phyloP scores from a whole-genome alignment of 2,888 invertebrate genomes.

The Eupelmus urozonus region DNA sequence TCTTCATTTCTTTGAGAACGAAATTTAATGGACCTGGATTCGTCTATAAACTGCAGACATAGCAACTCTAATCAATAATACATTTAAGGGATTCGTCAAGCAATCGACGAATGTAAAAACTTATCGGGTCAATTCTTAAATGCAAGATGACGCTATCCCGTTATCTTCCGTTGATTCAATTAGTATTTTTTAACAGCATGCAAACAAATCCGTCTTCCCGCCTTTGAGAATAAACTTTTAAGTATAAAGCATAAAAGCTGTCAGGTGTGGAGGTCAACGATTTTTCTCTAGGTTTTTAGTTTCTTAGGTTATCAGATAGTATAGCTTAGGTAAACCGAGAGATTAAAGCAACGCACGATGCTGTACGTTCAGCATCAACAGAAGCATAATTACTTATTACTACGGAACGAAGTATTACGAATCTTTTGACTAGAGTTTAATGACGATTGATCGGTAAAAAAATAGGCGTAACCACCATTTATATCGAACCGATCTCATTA shows the following conservation, averaged over 20 bases:
- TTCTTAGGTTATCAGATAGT: too few species aligned
- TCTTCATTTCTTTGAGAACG: neutral
- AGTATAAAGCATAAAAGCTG: neutral
- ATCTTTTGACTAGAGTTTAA: neutral
- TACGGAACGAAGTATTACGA: too few species aligned
- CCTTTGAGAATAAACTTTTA: neutral
- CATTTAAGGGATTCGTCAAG: constrained; percentile 1
- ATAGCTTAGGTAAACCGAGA: too few species aligned
- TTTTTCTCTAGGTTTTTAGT: neutral
- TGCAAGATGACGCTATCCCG: constrained; percentile 11
- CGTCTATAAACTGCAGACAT: too few species aligned
- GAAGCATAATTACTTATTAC: too few species aligned
- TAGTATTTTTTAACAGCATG: neutral
- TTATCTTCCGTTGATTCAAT: constrained; percentile 3
- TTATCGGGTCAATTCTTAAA: neutral
- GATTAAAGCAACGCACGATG: too few species aligned
- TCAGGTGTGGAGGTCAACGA: too few species aligned
- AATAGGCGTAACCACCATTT: too few species aligned
- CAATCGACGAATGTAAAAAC: neutral
- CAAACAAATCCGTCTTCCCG: constrained; percentile 20
- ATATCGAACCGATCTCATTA: too few species aligned
- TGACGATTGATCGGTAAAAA: too few species aligned
- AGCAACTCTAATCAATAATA: too few species aligned
- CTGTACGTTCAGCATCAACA: neutral
- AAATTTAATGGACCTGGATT: too few species aligned